phyloP scores from a whole-genome alignment of 2,113 vertebrate species.

The Cyprinus carpio region DNA sequence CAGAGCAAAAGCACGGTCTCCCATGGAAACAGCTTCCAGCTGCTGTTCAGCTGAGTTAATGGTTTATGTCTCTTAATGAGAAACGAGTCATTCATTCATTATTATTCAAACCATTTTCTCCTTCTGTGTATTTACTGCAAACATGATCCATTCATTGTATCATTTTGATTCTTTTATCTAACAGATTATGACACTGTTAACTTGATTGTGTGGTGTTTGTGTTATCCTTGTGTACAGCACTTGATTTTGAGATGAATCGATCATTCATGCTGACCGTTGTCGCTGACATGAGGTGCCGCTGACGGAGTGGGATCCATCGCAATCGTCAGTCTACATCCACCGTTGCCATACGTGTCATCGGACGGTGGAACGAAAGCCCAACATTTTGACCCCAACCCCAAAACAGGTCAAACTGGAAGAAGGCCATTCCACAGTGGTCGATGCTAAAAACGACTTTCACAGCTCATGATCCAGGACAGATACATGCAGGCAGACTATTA shows the following conservation, averaged over 20 bases:
- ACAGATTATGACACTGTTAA: slow-evolving; percentile 32
- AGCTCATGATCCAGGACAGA: slow-evolving; percentile 57
- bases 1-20: slow-evolving; percentile 36
- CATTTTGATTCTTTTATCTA: slow-evolving; percentile 4
- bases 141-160: slow-evolving; percentile 36
- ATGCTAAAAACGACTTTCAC: slow-evolving; percentile 73
- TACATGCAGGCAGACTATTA: slow-evolving; percentile 55
- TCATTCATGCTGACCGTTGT: slow-evolving; percentile 90
- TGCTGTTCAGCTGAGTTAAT: slow-evolving; percentile 43
- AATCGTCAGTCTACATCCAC: slow-evolving; percentile 96
- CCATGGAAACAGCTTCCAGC: slow-evolving; percentile 49
- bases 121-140: slow-evolving; percentile 37
- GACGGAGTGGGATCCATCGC: slow-evolving; percentile 90
- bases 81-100: slow-evolving; percentile 47
- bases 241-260: slow-evolving; percentile 92
- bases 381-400: slow-evolving; percentile 92
- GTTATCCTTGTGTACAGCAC: slow-evolving; percentile 74
- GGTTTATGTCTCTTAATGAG: slow-evolving; percentile 47
- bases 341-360: slow-evolving; percentile 87
- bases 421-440: slow-evolving; percentile 83
- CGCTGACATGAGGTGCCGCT: slow-evolving; percentile 89
- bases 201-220: slow-evolving; percentile 32
- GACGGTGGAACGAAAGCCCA: slow-evolving; percentile 95
- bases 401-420: slow-evolving; percentile 89
- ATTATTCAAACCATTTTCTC: slow-evolving; percentile 45